Conservation (phyloP, 2,888 invertebrate species). For the Neuroscelio doddi region DNA sequence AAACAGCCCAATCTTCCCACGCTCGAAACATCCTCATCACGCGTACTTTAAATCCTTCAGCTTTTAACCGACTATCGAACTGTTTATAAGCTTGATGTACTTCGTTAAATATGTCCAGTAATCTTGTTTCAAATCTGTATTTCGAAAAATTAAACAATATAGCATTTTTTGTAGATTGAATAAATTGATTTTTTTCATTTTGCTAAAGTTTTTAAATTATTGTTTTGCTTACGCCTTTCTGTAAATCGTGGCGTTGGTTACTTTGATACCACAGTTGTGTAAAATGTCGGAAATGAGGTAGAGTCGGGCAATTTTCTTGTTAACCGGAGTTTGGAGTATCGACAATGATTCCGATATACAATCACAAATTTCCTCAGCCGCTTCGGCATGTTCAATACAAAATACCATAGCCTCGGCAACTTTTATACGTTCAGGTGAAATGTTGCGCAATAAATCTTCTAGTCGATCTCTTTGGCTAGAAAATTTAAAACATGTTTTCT, state of each 20-base stretch:
- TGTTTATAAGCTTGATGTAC: constrained; percentile 82
- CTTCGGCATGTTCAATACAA: constrained; percentile 98
- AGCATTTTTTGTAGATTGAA: background rate
- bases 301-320: constrained; percentile 92
- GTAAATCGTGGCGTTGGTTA: constrained; percentile 96
- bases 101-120: constrained; percentile 84
- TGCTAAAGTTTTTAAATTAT: too few relatives aligned
- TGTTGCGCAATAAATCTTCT: constrained; percentile 90
- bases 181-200: too few relatives aligned
- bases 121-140: constrained; percentile 85
- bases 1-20: constrained; percentile 98
- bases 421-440: constrained; percentile 85
- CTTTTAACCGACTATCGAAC: constrained; percentile 89
- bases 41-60: constrained; percentile 95
- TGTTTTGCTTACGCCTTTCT: constrained; percentile 88
- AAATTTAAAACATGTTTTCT: too few relatives aligned
- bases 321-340: constrained; percentile 83
- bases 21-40: constrained; percentile 93
- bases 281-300: constrained; percentile 97
- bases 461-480: constrained; percentile 91
- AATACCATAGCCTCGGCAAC: constrained; percentile 98
- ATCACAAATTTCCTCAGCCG: constrained; percentile 95
- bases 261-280: constrained; percentile 96
- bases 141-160: background rate
- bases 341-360: constrained; percentile 91